phyloP scores from a whole-genome alignment of 1,140 invertebrate species.

The Diachasma alloeum region DNA sequence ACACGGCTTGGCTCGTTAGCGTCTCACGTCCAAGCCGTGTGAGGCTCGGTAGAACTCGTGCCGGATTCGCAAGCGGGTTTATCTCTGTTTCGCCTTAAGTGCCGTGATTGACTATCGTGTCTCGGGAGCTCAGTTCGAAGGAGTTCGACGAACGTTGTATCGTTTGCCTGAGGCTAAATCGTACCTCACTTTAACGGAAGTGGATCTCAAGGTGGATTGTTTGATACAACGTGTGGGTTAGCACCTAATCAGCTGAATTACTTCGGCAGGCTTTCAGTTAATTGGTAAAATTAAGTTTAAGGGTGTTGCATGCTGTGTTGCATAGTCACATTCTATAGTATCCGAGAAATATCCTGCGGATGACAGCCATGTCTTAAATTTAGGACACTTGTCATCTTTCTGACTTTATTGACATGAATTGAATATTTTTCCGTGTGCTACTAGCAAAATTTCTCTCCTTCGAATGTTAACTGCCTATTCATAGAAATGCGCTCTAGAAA shows the following conservation, averaged over 20 bases:
- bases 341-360: too few relatives aligned
- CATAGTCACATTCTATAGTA: too few relatives aligned
- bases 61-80: constrained; percentile 37
- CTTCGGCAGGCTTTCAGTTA: too few relatives aligned
- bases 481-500: too few relatives aligned
- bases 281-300: too few relatives aligned
- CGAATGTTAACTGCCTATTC: too few relatives aligned
- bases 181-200: constrained; percentile 13
- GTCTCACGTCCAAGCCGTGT: constrained; percentile 27
- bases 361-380: too few relatives aligned
- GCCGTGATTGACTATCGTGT: constrained; percentile 48
- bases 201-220: constrained; percentile 1
- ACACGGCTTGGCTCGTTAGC: constrained; percentile 41
- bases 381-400: too few relatives aligned
- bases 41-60: constrained; percentile 43
- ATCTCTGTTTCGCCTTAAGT: constrained; percentile 45
- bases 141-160: constrained; percentile 30
- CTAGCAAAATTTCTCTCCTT: too few relatives aligned
- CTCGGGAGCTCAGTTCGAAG: constrained; percentile 15
- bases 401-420: too few relatives aligned
- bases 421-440: too few relatives aligned
- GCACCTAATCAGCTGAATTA: background rate
- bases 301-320: too few relatives aligned
- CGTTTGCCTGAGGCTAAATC: background rate
- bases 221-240: background rate